These are phyloP conservation scores for Brachionus asplanchnoidis DNA, from an alignment of 1,140 invertebrate species.

Conservation along the genomic window DNA sequence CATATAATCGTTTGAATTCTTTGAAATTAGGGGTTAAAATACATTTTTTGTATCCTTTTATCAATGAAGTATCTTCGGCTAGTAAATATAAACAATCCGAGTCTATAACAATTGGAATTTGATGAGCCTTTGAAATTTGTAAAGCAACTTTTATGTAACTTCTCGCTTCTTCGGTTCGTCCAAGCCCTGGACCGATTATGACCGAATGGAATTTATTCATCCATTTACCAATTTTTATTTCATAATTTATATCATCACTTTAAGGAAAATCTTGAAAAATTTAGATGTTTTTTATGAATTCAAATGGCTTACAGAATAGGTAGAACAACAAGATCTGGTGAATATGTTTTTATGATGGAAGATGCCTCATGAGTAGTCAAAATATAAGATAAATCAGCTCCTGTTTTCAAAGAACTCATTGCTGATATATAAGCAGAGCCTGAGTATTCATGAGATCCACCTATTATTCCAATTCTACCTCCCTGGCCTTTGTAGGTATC, in stretches of 20 bases:
- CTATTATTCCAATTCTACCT: slow-evolving; percentile 81
- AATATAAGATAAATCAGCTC: slow-evolving; percentile 81
- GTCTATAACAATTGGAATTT: slow-evolving; percentile 38
- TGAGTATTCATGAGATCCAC: slow-evolving; percentile 82
- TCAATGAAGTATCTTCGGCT: slow-evolving; percentile 68
- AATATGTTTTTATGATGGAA: slow-evolving; percentile 84
- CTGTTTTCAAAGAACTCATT: slow-evolving; percentile 76
- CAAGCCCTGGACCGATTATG: slow-evolving; percentile 87
- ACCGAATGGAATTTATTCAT: slow-evolving; percentile 77
- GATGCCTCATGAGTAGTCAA: slow-evolving; percentile 79
- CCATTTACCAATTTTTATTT: slow-evolving; percentile 59
- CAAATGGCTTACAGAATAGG: slow-evolving; percentile 64
- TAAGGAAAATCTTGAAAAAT: background rate
- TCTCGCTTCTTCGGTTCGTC: slow-evolving; percentile 59
- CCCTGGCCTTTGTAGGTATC: slow-evolving; percentile 74
- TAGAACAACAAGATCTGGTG: slow-evolving; percentile 93
- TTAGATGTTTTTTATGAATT: background rate
- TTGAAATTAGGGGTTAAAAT: slow-evolving; percentile 90
- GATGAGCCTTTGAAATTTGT: slow-evolving; percentile 43
- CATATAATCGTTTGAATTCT: slow-evolving; percentile 76
- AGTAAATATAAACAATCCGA: slow-evolving; percentile 79
- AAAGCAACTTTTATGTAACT: slow-evolving; percentile 33
- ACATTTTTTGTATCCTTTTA: slow-evolving; percentile 69
- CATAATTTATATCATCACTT: background rate
- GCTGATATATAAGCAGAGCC: slow-evolving; percentile 90